Conservation (phyloP, 2,888 invertebrate species). For the Apodemia duryi region DNA sequence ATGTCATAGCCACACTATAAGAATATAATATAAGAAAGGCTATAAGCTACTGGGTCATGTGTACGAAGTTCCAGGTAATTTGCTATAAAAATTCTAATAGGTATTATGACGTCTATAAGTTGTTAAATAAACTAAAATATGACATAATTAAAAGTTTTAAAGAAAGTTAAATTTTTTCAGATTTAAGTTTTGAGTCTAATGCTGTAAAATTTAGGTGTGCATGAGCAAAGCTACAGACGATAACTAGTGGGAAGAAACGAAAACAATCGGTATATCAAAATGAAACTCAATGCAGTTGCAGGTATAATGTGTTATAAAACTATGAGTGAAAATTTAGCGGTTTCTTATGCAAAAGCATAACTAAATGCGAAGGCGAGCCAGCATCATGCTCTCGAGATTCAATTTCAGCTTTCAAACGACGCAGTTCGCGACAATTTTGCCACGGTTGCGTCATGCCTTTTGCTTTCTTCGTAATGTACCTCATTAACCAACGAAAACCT, state of each 20-base stretch:
- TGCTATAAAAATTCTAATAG: too few species aligned
- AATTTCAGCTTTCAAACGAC: slow-evolving; percentile 62
- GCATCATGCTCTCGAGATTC: slow-evolving; percentile 62
- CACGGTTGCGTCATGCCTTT: slow-evolving; percentile 44
- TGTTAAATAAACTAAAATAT: too few species aligned
- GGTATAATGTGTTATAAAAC: not conserved
- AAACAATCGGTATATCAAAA: not conserved
- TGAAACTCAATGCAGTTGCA: slow-evolving; percentile 1
- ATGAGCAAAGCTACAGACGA: too few species aligned
- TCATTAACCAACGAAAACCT: slow-evolving; percentile 61
- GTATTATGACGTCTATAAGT: too few species aligned
- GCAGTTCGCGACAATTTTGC: slow-evolving; percentile 30
- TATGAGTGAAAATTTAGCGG: slow-evolving; percentile 3
- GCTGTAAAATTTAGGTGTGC: too few species aligned
- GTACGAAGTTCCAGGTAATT: too few species aligned
- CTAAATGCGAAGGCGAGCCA: slow-evolving; percentile 52
- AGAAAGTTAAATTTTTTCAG: too few species aligned
- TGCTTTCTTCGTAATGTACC: slow-evolving; percentile 55
- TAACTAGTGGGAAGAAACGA: not conserved
- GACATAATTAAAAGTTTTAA: too few species aligned
- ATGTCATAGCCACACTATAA: too few species aligned
- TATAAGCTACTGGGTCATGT: too few species aligned
- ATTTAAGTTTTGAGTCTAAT: too few species aligned
- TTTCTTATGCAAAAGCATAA: slow-evolving; percentile 47
- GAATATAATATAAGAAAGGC: too few species aligned